phyloP scores from a whole-genome alignment of 2,888 invertebrate genomes.

The Habroteleia sp. region DNA sequence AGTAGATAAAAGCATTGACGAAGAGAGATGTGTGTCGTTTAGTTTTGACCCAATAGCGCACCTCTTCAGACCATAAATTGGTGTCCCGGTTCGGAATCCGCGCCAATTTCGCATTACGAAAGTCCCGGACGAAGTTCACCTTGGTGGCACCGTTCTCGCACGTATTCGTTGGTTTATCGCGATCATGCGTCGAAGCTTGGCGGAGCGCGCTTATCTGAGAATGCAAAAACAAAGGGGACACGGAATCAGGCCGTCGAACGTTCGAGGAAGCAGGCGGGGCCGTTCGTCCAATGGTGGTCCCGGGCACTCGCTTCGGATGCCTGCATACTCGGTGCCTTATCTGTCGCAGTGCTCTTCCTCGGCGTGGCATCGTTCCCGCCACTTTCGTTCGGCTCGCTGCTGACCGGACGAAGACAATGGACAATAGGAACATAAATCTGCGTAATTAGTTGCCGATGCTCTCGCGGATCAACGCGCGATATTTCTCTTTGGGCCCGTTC shows the following conservation, averaged over 20 bases:
- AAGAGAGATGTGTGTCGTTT: too few species aligned
- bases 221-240: constrained; percentile 58
- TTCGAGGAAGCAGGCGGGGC: constrained; percentile 75
- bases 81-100: constrained; percentile 4
- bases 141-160: constrained; percentile 45
- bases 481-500: constrained; percentile 72
- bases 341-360: constrained; percentile 62
- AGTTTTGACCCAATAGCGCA: constrained; percentile 9
- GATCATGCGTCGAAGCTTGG: constrained; percentile 46
- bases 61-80: constrained; percentile 24
- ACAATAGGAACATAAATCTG: constrained; percentile 97
- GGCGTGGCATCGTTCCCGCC: constrained; percentile 46
- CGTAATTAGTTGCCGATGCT: constrained; percentile 92
- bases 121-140: constrained; percentile 43
- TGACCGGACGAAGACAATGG: constrained; percentile 88
- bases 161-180: constrained; percentile 54
- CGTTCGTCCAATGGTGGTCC: constrained; percentile 73
- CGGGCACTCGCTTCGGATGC: constrained; percentile 58
- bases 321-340: constrained; percentile 52
- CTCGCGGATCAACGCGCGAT: constrained; percentile 81
- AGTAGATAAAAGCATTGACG: too few species aligned
- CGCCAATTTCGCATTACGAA: constrained; percentile 41
- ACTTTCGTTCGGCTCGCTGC: constrained; percentile 75
- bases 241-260: constrained; percentile 53
- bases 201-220: constrained; percentile 40